Conservation (phyloP, 1,140 invertebrate species). For the Zaprionus lachaisei region DNA sequence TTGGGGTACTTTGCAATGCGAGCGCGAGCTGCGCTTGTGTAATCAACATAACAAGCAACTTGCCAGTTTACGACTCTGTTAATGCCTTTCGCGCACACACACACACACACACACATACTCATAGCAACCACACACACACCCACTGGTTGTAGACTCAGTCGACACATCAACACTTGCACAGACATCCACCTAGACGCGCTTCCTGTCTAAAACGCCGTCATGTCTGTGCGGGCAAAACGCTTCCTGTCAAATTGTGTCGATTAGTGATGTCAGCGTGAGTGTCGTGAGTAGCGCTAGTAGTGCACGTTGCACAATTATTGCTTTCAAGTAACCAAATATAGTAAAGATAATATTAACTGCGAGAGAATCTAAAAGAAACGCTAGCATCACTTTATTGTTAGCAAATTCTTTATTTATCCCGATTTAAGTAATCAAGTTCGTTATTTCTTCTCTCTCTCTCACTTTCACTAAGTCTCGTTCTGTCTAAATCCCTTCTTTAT, state of each 20-base stretch:
- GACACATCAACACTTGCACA: constrained; percentile 30
- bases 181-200: constrained; percentile 69
- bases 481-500: too few species aligned
- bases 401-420: too few species aligned
- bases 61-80: constrained; percentile 79
- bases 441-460: too few species aligned
- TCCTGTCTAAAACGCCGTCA: constrained; percentile 66
- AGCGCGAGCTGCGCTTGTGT: constrained; percentile 48
- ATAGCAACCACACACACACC: background rate
- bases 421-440: too few species aligned
- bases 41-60: constrained; percentile 83
- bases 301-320: too few species aligned
- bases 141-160: constrained; percentile 5
- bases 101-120: constrained; percentile 22
- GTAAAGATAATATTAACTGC: too few species aligned
- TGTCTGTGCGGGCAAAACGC: constrained; percentile 69
- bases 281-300: background rate
- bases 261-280: constrained; percentile 28
- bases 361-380: too few species aligned
- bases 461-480: too few species aligned
- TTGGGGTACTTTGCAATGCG: constrained; percentile 34
- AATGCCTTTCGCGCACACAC: constrained; percentile 61
- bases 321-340: too few species aligned
- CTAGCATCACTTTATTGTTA: too few species aligned
- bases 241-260: constrained; percentile 67